These are phyloP conservation scores for Toxostoma redivivum DNA, from an alignment of 2,113 vertebrate species.

Conservation along the genomic window DNA sequence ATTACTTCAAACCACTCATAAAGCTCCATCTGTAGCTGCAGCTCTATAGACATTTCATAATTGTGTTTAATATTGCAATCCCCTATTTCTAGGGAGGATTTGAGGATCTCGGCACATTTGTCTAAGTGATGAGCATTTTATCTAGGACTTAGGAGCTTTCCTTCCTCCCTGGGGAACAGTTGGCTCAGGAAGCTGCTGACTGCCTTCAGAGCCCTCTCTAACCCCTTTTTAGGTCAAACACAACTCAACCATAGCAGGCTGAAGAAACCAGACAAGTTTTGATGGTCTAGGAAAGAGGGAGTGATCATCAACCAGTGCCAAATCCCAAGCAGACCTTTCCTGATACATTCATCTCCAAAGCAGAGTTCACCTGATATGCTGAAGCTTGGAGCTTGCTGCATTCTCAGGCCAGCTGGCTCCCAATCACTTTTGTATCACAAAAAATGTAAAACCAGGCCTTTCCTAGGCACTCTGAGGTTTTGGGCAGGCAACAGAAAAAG, in stretches of 20 bases:
- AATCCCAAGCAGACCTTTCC: background rate
- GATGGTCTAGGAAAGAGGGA: background rate
- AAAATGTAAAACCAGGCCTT: background rate
- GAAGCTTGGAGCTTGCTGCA: background rate
- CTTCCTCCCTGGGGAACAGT: background rate
- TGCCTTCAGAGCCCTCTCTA: background rate
- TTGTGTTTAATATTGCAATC: background rate
- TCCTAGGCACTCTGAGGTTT: background rate
- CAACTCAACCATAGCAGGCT: background rate
- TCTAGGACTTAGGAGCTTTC: slow-evolving; percentile 4
- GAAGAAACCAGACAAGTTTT: background rate
- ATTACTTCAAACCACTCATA: slow-evolving; percentile 14
- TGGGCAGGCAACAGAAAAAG: background rate
- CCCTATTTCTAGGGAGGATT: background rate
- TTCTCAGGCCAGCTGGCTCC: background rate
- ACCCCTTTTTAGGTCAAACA: background rate
- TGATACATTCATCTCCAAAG: background rate
- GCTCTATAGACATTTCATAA: slow-evolving; percentile 2
- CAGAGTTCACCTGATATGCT: background rate
- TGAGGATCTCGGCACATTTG: background rate
- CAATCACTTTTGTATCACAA: background rate
- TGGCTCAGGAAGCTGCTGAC: background rate
- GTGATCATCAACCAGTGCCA: background rate
- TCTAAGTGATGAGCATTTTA: background rate
- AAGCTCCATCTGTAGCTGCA: slow-evolving; percentile 8